These are phyloP conservation scores for Gyrodactylus salaris DNA, from an alignment of 1,140 invertebrate genomes.

Conservation along the genomic window DNA sequence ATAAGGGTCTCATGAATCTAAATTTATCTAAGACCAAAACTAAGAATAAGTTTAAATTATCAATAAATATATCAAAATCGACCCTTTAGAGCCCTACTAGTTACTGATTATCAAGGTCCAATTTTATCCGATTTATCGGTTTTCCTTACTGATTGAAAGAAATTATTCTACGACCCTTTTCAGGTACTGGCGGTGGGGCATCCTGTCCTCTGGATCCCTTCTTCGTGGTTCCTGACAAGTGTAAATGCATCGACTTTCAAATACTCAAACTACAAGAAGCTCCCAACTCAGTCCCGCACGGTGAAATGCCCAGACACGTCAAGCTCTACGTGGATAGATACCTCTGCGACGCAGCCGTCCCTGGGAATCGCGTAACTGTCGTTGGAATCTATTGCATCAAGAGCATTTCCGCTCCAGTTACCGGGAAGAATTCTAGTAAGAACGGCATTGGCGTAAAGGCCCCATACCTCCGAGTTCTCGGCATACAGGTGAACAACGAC, in stretches of 20 bases:
- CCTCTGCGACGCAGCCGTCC: slow-evolving; percentile 67
- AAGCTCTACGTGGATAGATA: slow-evolving; percentile 72
- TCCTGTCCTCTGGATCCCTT: slow-evolving; percentile 89
- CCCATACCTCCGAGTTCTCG: slow-evolving; percentile 70
- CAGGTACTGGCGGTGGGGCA: slow-evolving; percentile 11
- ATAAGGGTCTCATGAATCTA: too few relatives aligned
- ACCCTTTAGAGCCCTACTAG: too few relatives aligned
- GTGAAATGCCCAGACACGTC: slow-evolving; percentile 84
- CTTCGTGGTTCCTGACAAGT: slow-evolving; percentile 83
- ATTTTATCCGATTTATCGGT: too few relatives aligned
- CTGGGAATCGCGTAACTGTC: slow-evolving; percentile 66
- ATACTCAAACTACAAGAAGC: slow-evolving; percentile 61
- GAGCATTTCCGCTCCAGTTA: neutral
- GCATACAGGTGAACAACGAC: slow-evolving; percentile 47
- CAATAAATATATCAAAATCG: too few relatives aligned
- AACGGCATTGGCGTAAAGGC: slow-evolving; percentile 55
- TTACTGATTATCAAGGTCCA: too few relatives aligned
- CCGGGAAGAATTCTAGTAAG: slow-evolving; percentile 23
- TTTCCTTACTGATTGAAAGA: too few relatives aligned
- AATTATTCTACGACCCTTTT: too few relatives aligned
- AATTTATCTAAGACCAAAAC: too few relatives aligned
- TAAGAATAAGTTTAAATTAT: too few relatives aligned
- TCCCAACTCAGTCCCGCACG: slow-evolving; percentile 75
- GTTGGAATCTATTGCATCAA: slow-evolving; percentile 76
- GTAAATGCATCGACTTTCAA: slow-evolving; percentile 68